A percentile compares a stretch with the other conserved stretches of the same genome.
Evolutionary conservation across 2,888 invertebrate species (phyloP).

Genomic region (Bruchidius siliquastri): DNA sequence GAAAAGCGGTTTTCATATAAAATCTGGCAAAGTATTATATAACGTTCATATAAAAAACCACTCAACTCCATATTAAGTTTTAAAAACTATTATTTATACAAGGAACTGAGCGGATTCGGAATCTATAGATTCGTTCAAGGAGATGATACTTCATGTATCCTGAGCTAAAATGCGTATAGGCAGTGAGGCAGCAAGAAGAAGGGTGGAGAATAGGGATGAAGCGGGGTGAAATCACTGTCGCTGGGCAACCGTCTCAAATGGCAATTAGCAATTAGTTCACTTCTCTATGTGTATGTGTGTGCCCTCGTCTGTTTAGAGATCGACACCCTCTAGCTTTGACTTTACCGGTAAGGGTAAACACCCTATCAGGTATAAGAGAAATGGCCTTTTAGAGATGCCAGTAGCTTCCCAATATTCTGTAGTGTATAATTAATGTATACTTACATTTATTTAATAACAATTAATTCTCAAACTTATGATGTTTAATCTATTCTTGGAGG

Average conservation of each 20-base stretch:
- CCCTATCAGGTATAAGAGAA: constrained; percentile 8
- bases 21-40: no score
- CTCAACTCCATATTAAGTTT: no score
- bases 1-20: no score
- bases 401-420: background rate
- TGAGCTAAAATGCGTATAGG: background rate
- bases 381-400: constrained; percentile 9
- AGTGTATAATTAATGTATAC: no score
- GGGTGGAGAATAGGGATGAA: constrained; percentile 16
- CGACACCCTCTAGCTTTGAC: constrained; percentile 28
- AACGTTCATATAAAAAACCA: no score
- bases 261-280: constrained; percentile 46
- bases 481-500: no score
- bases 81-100: no score
- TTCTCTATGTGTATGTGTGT: constrained; percentile 31
- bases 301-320: constrained; percentile 35
- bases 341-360: constrained; percentile 14
- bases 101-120: no score
- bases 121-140: constrained; percentile 5
- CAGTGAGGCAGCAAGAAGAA: constrained; percentile 1
- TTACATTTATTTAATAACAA: no score
- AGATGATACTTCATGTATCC: constrained; percentile 4
- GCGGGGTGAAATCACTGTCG: constrained; percentile 39
- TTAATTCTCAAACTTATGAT: no score
- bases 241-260: constrained; percentile 42